Base-by-base conservation (phyloP, 1,140 invertebrate species). In the Drosophila erecta region DNA sequence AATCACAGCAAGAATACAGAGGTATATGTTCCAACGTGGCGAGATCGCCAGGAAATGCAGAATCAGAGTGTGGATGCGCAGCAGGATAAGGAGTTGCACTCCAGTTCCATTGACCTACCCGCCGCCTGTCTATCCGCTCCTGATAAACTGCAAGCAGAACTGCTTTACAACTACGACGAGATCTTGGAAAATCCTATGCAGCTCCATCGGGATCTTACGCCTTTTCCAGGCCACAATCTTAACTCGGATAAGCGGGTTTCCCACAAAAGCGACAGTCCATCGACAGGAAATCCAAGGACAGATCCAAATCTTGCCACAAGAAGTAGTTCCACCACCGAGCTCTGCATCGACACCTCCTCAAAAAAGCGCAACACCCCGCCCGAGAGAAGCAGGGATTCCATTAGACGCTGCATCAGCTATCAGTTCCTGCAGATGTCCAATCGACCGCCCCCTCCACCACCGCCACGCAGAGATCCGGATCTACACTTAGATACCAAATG, bases 1-100 rank as follows among this genome's bases (percentile, higher is more conserved):
- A 94, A 93, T 79, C 81, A 92, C 49, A 93, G 90, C 55, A 92
- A 92, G 41, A 90, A 94, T 33, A 94, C 94, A 0, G 93, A 93
- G 40, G 93, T 94, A 10, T 93, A 94, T 83, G 93, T 94, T 62
- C 94, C 94, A 30, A 85, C 84, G 1, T 94, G 93, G 92, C 89
- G 91, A 38, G 93, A 93, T 54, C 79, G 91, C 0, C 75, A 86
- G 11, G 84, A 91, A 2, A 74, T 78, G 54, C 84, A 90, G n/a
- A 92, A 81, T n/a, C 91, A 90, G 59, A 90, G 84, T 8, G 84
- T 90, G 0, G 90, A 91, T 46, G 77, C 49, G 0, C 46, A 57
- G 17, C 46, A 72, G 44, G 51, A 73, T 7, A 54, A 46, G 6
- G 76, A 78, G n/a, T 91, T 93, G 66, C 94, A 94, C 90, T 93